Evolutionary conservation across 2,888 invertebrate species (phyloP).

Genomic region (Parnassius apollo): DNA sequence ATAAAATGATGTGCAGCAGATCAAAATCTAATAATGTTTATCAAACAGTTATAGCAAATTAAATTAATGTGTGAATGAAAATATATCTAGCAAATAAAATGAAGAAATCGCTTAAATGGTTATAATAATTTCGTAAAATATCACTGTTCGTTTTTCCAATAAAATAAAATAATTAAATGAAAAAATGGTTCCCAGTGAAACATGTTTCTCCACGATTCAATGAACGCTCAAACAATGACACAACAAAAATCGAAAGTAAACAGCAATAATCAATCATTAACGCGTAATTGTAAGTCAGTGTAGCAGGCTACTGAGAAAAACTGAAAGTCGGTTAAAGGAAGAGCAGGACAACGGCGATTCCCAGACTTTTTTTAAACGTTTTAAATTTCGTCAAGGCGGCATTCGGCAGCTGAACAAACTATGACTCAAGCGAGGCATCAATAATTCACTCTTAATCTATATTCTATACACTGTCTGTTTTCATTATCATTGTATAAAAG

Average conservation of each 20-base stretch:
- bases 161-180: too few species aligned
- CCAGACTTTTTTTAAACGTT: conserved; percentile 52
- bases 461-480: conserved; percentile 52
- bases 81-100: too few species aligned
- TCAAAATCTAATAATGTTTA: too few species aligned
- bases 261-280: conserved; percentile 72
- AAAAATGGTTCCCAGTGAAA: too few species aligned
- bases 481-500: conserved; percentile 42
- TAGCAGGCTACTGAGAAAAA: conserved; percentile 44
- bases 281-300: conserved; percentile 52
- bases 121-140: too few species aligned
- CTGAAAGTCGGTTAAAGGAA: conserved; percentile 59
- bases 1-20: too few species aligned
- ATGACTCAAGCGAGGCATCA: conserved; percentile 66
- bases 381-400: conserved; percentile 54
- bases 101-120: too few species aligned
- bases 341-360: conserved; percentile 64
- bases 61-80: too few species aligned
- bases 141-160: too few species aligned
- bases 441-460: conserved; percentile 73
- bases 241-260: conserved; percentile 65
- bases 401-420: conserved; percentile 70
- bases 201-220: neutral
- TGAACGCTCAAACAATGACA: conserved; percentile 56
- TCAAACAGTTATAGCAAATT: too few species aligned